Evolutionary conservation across 2,113 vertebrate genomes (phyloP).

Genomic region (Epinephelus cyanopodus): DNA sequence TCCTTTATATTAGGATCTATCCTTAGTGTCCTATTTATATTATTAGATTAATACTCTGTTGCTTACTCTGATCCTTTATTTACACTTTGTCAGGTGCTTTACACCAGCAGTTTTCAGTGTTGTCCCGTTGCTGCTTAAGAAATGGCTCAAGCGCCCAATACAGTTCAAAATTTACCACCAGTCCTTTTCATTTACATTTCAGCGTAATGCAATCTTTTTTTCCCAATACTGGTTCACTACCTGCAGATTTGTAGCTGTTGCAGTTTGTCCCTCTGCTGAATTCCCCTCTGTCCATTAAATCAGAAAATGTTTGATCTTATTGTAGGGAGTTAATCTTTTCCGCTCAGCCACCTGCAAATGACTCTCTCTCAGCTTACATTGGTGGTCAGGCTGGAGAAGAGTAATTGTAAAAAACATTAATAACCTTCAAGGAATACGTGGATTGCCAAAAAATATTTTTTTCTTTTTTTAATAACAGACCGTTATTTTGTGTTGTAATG

Average conservation of each 20-base stretch:
- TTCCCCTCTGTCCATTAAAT: conserved; percentile 1
- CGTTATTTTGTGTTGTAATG: conserved; percentile 46
- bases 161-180: conserved; percentile 8
- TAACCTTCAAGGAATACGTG: background rate
- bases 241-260: background rate
- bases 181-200: background rate
- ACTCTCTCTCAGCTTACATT: conserved; percentile 6
- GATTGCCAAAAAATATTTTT: background rate
- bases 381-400: conserved; percentile 23
- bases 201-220: background rate
- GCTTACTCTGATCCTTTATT: background rate
- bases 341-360: background rate
- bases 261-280: background rate
- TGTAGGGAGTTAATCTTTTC: conserved; percentile 13
- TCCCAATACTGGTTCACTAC: background rate
- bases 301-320: conserved; percentile 7
- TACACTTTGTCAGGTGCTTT: background rate
- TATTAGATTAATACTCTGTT: background rate
- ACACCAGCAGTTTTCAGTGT: too few species aligned
- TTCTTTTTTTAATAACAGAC: conserved; percentile 6
- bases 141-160: conserved; percentile 29
- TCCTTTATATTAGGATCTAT: too few species aligned
- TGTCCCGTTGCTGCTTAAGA: too few species aligned
- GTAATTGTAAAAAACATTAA: background rate
- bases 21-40: too few species aligned